Evolutionary conservation across 2,797 vertebrate genomes (phyloP).

Genomic region (Chaetophractus vellerosus): DNA sequence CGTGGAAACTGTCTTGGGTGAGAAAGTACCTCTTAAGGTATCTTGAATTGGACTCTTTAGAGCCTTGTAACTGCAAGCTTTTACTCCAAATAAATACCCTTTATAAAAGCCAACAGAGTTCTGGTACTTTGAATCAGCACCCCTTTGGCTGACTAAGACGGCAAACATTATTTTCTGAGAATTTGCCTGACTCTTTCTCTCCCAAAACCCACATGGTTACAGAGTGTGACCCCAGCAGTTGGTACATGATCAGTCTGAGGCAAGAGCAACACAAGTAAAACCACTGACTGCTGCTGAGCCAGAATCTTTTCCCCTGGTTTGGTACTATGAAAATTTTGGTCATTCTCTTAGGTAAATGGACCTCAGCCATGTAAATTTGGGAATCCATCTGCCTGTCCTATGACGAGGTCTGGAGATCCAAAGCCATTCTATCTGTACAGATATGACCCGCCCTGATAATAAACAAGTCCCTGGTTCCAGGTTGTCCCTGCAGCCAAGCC

Average conservation of each 20-base stretch:
- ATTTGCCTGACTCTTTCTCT: not conserved
- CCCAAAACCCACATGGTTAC: not conserved
- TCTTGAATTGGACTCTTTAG: too few species aligned
- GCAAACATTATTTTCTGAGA: not conserved
- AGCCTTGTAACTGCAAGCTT: too few species aligned
- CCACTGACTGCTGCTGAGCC: not conserved
- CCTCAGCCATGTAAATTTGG: not conserved
- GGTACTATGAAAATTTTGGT: not conserved
- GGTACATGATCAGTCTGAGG: not conserved
- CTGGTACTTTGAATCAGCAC: too few species aligned
- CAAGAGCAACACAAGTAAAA: slow-evolving; percentile 1
- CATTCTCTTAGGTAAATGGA: not conserved
- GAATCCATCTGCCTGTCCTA: not conserved
- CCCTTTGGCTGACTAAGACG: too few species aligned
- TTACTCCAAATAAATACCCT: too few species aligned
- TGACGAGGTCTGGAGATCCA: not conserved
- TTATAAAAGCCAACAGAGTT: too few species aligned
- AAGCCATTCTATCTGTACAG: not conserved
- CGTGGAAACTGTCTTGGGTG: too few species aligned
- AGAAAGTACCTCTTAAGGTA: too few species aligned
- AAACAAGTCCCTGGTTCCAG: not conserved
- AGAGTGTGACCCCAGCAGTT: not conserved
- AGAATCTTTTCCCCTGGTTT: not conserved
- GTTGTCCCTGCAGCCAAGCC: not conserved
- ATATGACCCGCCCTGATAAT: not conserved